These are phyloP conservation scores for Hylomyscus alleni DNA, from an alignment of 2,797 vertebrate genomes.

Conservation along the genomic window DNA sequence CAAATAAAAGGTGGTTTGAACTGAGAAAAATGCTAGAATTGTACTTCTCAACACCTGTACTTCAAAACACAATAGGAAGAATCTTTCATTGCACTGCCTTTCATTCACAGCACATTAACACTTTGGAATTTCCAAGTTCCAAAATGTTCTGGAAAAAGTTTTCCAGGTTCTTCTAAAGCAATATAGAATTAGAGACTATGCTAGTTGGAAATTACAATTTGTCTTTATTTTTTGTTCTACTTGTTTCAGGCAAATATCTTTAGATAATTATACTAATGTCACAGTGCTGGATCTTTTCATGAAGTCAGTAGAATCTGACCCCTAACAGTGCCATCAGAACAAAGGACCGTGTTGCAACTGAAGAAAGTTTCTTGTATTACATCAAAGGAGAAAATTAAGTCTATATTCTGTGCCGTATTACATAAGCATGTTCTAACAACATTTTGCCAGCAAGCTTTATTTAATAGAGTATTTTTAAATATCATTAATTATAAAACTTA, in stretches of 20 bases:
- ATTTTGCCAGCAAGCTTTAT: slow-evolving; percentile 35
- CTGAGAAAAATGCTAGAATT: slow-evolving; percentile 47
- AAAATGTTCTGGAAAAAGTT: slow-evolving; percentile 48
- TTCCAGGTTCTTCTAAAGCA: background rate
- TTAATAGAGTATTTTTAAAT: slow-evolving; percentile 63
- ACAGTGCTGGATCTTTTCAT: slow-evolving; percentile 45
- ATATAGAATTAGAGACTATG: slow-evolving; percentile 63
- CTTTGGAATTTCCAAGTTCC: slow-evolving; percentile 61
- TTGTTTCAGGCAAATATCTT: slow-evolving; percentile 71
- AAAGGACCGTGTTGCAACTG: background rate
- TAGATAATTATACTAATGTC: slow-evolving; percentile 48
- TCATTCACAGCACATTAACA: slow-evolving; percentile 44
- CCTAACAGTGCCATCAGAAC: slow-evolving; percentile 9
- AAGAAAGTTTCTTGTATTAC: background rate
- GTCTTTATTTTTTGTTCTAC: slow-evolving; percentile 60
- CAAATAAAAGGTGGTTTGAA: slow-evolving; percentile 30
- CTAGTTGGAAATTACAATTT: background rate
- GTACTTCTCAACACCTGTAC: background rate
- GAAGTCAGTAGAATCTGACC: slow-evolving; percentile 38
- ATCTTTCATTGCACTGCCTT: slow-evolving; percentile 37
- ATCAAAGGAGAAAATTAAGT: slow-evolving; percentile 61
- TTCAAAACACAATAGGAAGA: slow-evolving; percentile 35
- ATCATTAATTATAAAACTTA: slow-evolving; percentile 6
- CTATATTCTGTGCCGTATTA: background rate
- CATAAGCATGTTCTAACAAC: background rate